A percentile compares a stretch with the other conserved stretches of the same genome.
Conservation (phyloP, 2,797 vertebrate genomes). For the Orestias chungarensis region DNA sequence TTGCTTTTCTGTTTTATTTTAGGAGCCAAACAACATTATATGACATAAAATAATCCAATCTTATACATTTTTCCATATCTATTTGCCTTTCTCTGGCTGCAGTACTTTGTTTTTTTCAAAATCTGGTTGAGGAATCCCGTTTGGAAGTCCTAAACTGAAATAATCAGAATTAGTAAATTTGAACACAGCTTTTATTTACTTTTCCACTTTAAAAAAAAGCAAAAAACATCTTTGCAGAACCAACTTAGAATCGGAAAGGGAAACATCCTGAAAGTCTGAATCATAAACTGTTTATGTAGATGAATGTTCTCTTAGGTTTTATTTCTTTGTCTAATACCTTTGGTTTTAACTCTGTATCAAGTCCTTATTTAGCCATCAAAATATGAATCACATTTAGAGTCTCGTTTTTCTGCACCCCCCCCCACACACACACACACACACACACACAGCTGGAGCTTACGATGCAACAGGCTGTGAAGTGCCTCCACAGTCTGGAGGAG, state of each 20-base stretch:
- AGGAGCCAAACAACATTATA: too few species aligned
- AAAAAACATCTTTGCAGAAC: not conserved
- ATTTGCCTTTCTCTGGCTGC: too few species aligned
- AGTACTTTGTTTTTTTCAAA: too few species aligned
- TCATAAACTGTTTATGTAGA: not conserved
- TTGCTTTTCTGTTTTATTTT: not conserved
- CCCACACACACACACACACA: too few species aligned
- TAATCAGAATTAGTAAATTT: too few species aligned
- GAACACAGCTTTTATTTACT: not conserved
- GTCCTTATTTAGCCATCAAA: not conserved
- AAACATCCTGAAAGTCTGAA: not conserved
- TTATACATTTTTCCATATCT: too few species aligned
- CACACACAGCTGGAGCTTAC: slow-evolving; percentile 90
- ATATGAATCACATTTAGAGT: not conserved
- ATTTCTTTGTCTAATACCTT: not conserved
- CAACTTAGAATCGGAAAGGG: not conserved
- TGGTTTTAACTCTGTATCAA: not conserved
- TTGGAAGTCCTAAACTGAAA: too few species aligned
- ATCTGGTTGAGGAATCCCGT: too few species aligned
- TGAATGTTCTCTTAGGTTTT: not conserved
- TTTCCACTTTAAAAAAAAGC: too few species aligned
- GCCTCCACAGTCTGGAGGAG: slow-evolving; percentile 90
- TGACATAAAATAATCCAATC: too few species aligned
- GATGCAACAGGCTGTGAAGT: slow-evolving; percentile 94
- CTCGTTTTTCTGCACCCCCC: not conserved